A percentile compares a stretch with the other conserved stretches of the same genome.
Conservation (phyloP, 2,888 invertebrate genomes). For the Temnothorax rugatulus region DNA sequence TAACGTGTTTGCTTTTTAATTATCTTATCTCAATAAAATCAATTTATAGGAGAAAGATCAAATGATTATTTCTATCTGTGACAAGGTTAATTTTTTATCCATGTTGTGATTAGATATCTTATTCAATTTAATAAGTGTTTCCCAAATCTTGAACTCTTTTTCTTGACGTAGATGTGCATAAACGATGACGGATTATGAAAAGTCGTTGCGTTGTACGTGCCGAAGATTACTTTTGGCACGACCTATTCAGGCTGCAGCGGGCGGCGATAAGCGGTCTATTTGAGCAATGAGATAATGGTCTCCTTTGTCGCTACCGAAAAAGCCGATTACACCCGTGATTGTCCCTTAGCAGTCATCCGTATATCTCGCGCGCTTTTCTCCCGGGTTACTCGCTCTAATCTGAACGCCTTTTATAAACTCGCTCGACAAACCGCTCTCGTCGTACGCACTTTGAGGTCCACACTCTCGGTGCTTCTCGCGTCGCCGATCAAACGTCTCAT, state of each 20-base stretch:
- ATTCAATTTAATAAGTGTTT: neutral
- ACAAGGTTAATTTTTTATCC: neutral
- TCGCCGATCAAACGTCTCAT: conserved; percentile 6
- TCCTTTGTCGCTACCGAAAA: conserved; percentile 78
- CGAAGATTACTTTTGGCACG: conserved; percentile 55
- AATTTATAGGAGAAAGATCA: neutral
- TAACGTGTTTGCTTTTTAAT: neutral
- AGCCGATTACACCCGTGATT: conserved; percentile 75
- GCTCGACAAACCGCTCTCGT: conserved; percentile 41
- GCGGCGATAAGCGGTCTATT: conserved; percentile 77
- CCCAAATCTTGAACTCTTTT: neutral
- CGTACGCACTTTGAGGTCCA: conserved; percentile 36
- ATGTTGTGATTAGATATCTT: neutral
- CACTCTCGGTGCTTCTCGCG: neutral
- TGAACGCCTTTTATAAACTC: conserved; percentile 59
- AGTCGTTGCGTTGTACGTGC: neutral
- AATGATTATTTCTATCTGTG: neutral
- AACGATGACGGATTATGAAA: neutral
- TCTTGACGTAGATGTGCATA: neutral
- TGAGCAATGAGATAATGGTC: conserved; percentile 81
- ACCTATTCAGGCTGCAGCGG: conserved; percentile 60
- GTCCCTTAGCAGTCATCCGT: conserved; percentile 61
- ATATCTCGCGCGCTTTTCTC: conserved; percentile 62
- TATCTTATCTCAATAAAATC: neutral
- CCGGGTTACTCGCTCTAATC: conserved; percentile 59